phyloP scores from a whole-genome alignment of 2,888 invertebrate genomes.

The Acholoe squamosa region DNA sequence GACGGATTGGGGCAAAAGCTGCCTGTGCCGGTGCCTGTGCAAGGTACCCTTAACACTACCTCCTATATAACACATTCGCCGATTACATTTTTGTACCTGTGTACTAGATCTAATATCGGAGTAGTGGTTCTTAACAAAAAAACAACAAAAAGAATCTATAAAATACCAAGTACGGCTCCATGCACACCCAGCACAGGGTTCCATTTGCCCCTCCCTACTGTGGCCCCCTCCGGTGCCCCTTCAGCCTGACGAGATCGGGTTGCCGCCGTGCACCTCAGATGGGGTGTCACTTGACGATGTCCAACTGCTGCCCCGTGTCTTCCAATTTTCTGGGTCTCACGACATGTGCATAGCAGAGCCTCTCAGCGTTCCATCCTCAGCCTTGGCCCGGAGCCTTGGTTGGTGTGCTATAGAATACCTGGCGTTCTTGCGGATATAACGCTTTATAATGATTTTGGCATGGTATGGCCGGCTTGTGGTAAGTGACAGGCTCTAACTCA shows the following conservation, averaged over 20 bases:
- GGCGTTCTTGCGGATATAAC: background rate
- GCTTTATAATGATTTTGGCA: background rate
- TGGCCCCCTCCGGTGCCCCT: constrained; percentile 5
- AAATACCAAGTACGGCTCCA: too few relatives aligned
- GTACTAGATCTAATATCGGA: too few relatives aligned
- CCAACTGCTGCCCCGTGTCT: constrained; percentile 50
- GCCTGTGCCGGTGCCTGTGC: too few relatives aligned
- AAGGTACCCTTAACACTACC: too few relatives aligned
- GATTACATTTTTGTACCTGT: too few relatives aligned
- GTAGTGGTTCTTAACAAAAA: too few relatives aligned
- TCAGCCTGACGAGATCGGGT: background rate
- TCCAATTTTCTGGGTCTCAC: constrained; percentile 36
- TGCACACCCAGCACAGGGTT: too few relatives aligned
- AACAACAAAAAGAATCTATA: too few relatives aligned
- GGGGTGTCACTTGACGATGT: constrained; percentile 38
- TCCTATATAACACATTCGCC: too few relatives aligned
- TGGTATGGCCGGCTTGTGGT: background rate
- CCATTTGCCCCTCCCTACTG: constrained; percentile 14
- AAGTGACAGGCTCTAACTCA: background rate
- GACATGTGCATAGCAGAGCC: constrained; percentile 56
- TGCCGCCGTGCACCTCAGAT: background rate
- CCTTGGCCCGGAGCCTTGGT: background rate
- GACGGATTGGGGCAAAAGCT: too few relatives aligned
- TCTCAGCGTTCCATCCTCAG: background rate
- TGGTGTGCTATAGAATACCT: background rate